These are phyloP conservation scores for Muntiacus muntjak DNA, from an alignment of 2,113 vertebrate genomes.

Conservation along the genomic window DNA sequence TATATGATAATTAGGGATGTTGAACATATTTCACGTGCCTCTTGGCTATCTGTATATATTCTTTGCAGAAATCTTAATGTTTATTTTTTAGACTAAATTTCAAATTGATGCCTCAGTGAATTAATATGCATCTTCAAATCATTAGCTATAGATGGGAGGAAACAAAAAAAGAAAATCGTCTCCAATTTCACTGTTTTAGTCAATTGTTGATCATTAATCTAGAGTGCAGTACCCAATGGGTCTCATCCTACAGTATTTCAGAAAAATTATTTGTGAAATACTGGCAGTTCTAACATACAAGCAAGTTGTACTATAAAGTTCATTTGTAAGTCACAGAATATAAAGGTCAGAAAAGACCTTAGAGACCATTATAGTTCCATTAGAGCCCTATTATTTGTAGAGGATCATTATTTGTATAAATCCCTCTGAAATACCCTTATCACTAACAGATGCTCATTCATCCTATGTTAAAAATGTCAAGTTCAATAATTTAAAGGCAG, in stretches of 20 bases:
- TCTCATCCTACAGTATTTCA: neutral
- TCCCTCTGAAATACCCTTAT: neutral
- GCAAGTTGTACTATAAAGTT: constrained; percentile 3
- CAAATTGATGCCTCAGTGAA: neutral
- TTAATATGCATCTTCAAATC: neutral
- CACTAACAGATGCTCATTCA: constrained; percentile 45
- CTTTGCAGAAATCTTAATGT: neutral
- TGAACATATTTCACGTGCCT: neutral
- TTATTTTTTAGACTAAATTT: neutral
- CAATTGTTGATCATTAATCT: neutral
- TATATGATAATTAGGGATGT: neutral
- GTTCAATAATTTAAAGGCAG: constrained; percentile 8
- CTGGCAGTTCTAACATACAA: neutral
- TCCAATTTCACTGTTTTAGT: neutral
- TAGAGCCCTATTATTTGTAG: neutral
- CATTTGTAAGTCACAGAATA: neutral
- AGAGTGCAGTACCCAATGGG: neutral
- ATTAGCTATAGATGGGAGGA: neutral
- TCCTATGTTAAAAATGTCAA: constrained; percentile 50
- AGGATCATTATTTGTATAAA: constrained; percentile 34
- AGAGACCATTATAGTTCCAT: neutral
- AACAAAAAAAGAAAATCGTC: neutral
- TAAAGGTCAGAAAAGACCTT: constrained; percentile 36
- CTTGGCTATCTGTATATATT: neutral
- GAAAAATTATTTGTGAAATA: neutral